Conservation (phyloP, 1,140 invertebrate genomes). For the Samia ricini region DNA sequence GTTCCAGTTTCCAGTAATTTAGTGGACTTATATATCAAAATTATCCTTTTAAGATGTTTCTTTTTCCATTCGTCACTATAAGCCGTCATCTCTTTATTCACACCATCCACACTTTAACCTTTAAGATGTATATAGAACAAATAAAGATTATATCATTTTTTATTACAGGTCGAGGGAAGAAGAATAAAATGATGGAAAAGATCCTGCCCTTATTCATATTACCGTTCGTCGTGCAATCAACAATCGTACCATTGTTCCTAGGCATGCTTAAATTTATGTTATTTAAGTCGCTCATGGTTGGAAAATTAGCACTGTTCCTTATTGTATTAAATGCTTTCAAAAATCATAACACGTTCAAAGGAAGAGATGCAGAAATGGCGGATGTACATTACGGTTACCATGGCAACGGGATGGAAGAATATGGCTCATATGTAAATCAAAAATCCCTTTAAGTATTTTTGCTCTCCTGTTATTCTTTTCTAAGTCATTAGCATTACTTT, state of each 20-base stretch:
- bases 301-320: slow-evolving; percentile 81
- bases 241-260: slow-evolving; percentile 80
- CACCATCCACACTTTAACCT: too few relatives aligned
- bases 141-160: background rate
- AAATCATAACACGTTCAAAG: slow-evolving; percentile 70
- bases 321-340: slow-evolving; percentile 80
- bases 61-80: too few relatives aligned
- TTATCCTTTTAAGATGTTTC: too few relatives aligned
- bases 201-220: slow-evolving; percentile 81
- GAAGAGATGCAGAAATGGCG: slow-evolving; percentile 57
- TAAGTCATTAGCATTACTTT: slow-evolving; percentile 17
- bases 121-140: too few relatives aligned
- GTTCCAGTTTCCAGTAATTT: too few relatives aligned
- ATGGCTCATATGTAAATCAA: slow-evolving; percentile 71
- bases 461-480: slow-evolving; percentile 1
- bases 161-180: slow-evolving; percentile 74
- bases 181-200: slow-evolving; percentile 78
- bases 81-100: too few relatives aligned
- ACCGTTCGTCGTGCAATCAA: slow-evolving; percentile 81
- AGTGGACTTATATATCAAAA: too few relatives aligned
- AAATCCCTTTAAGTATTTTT: background rate
- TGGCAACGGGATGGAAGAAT: slow-evolving; percentile 75
- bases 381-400: slow-evolving; percentile 76
- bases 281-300: slow-evolving; percentile 81
- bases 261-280: slow-evolving; percentile 81